phyloP scores from a whole-genome alignment of 2,888 invertebrate species.

The Andrena fulva region DNA sequence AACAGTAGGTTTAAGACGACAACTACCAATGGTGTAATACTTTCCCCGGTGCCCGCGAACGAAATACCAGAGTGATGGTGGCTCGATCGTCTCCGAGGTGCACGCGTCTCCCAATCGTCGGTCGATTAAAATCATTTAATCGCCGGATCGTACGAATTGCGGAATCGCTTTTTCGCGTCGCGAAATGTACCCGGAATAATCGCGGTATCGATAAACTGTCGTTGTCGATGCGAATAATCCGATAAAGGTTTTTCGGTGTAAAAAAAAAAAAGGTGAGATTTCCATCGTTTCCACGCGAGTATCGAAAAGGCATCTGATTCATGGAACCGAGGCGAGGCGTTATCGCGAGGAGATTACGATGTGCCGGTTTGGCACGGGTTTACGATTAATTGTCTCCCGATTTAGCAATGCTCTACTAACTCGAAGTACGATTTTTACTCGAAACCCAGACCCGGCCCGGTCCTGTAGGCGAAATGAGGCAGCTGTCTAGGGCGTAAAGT shows the following conservation, averaged over 20 bases:
- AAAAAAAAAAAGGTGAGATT: too few relatives aligned
- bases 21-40: conserved; percentile 6
- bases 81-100: background rate
- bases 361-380: too few relatives aligned
- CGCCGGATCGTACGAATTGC: background rate
- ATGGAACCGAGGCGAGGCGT: too few relatives aligned
- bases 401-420: too few relatives aligned
- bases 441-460: too few relatives aligned
- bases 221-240: background rate
- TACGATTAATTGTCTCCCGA: too few relatives aligned
- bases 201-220: background rate
- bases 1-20: conserved; percentile 43
- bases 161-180: background rate
- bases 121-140: background rate
- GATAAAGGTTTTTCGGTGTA: background rate
- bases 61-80: background rate
- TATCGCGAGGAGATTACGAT: too few relatives aligned
- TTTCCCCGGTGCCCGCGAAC: background rate
- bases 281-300: too few relatives aligned
- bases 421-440: too few relatives aligned
- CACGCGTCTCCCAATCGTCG: background rate
- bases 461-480: too few relatives aligned
- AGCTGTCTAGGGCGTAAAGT: too few relatives aligned
- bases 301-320: too few relatives aligned
- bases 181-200: background rate